A percentile compares a stretch with the other conserved stretches of the same genome.
These are phyloP conservation scores for Geotrupes spiniger DNA, from an alignment of 2,888 invertebrate genomes.

Conservation along the genomic window DNA sequence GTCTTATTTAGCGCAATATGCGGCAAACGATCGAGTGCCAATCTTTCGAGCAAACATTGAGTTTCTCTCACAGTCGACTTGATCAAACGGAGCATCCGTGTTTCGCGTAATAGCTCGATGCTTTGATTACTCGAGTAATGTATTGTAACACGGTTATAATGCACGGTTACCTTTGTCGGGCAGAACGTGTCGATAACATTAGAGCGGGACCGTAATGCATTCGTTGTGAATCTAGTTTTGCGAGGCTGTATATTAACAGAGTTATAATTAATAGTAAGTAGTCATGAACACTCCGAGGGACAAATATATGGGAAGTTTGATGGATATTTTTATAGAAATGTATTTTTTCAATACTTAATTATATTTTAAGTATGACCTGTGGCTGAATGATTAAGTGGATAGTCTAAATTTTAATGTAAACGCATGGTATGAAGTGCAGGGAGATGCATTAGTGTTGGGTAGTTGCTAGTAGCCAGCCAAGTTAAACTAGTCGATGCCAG, in stretches of 20 bases:
- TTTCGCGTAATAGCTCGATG: slow-evolving; percentile 3
- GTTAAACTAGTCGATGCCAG: too few relatives aligned
- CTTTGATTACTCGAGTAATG: slow-evolving; percentile 1
- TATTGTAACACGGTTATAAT: slow-evolving; percentile 3
- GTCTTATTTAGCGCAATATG: neutral
- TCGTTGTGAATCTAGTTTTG: neutral
- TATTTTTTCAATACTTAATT: too few relatives aligned
- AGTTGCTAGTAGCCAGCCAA: too few relatives aligned
- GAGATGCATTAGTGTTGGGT: too few relatives aligned
- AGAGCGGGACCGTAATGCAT: neutral
- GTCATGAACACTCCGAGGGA: too few relatives aligned
- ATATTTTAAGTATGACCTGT: too few relatives aligned
- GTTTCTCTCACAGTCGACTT: neutral
- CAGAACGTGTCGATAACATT: neutral
- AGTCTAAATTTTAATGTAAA: too few relatives aligned
- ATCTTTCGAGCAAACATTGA: neutral
- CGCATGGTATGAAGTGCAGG: too few relatives aligned
- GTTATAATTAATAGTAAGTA: neutral
- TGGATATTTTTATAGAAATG: too few relatives aligned
- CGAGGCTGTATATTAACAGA: neutral
- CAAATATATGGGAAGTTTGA: too few relatives aligned
- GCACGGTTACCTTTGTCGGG: neutral
- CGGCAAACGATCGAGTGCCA: neutral
- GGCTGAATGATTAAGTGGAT: too few relatives aligned
- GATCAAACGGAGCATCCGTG: slow-evolving; percentile 1